These are phyloP conservation scores for Drosophila paramelanica DNA, from an alignment of 2,888 invertebrate genomes.

Conservation along the genomic window DNA sequence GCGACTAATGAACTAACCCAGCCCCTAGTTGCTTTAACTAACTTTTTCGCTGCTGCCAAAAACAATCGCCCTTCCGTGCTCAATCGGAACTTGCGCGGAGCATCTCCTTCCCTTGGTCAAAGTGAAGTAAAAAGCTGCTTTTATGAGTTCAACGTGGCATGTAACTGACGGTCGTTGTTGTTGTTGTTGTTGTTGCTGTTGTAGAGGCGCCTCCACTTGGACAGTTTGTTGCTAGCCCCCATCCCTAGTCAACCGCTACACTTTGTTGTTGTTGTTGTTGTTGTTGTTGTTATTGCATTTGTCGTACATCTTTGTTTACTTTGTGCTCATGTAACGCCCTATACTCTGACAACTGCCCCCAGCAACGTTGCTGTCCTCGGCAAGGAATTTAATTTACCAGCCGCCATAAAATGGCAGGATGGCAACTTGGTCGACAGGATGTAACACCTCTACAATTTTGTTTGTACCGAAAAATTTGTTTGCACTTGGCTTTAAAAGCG, in stretches of 20 bases:
- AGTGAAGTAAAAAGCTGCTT: slow-evolving; percentile 66
- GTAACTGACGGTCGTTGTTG: slow-evolving; percentile 28
- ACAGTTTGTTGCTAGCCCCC: slow-evolving; percentile 6
- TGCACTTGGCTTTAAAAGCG: slow-evolving; percentile 52
- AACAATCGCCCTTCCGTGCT: not conserved
- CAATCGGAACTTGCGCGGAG: slow-evolving; percentile 2
- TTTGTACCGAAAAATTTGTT: slow-evolving; percentile 61
- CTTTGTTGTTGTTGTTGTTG: slow-evolving; percentile 10
- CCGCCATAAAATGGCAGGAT: slow-evolving; percentile 49
- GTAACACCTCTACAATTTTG: slow-evolving; percentile 45
- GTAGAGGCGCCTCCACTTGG: slow-evolving; percentile 5
- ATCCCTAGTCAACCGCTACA: slow-evolving; percentile 2
- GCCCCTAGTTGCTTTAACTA: slow-evolving; percentile 1
- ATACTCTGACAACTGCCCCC: slow-evolving; percentile 4
- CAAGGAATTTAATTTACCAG: slow-evolving; percentile 72
- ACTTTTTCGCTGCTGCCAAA: slow-evolving; percentile 1
- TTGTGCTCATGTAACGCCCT: slow-evolving; percentile 56
- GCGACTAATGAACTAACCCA: not conserved
- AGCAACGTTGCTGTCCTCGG: slow-evolving; percentile 34
- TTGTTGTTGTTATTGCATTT: slow-evolving; percentile 54
- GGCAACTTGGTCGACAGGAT: slow-evolving; percentile 19
- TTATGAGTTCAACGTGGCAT: slow-evolving; percentile 65
- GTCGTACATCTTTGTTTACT: slow-evolving; percentile 75
- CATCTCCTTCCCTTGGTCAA: slow-evolving; percentile 22
- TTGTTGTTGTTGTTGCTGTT: not conserved